Evolutionary conservation across 1,140 invertebrate species (phyloP).

Genomic region (Drosophila melanica): DNA sequence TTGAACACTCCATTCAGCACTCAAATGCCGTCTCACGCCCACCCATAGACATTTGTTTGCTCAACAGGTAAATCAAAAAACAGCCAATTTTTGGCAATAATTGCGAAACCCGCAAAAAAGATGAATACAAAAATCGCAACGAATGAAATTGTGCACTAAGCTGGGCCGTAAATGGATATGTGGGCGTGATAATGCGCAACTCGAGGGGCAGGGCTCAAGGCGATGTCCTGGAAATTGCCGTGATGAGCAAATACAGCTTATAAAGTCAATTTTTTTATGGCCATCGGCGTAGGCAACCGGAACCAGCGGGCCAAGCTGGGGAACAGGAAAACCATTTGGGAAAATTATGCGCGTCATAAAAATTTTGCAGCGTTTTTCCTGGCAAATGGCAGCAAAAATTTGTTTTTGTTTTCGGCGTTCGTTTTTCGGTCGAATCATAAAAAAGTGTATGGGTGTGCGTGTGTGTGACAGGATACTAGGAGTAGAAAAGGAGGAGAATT

Average conservation of each 20-base stretch:
- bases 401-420: slow-evolving; percentile 5
- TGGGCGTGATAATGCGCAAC: slow-evolving; percentile 61
- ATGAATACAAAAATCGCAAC: slow-evolving; percentile 19
- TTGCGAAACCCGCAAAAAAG: slow-evolving; percentile 53
- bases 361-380: slow-evolving; percentile 59
- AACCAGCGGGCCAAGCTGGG: slow-evolving; percentile 27
- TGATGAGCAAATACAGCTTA: slow-evolving; percentile 55
- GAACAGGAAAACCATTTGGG: slow-evolving; percentile 65
- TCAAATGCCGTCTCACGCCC: slow-evolving; percentile 1
- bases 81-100: slow-evolving; percentile 15
- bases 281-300: slow-evolving; percentile 61
- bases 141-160: slow-evolving; percentile 18
- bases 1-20: not conserved
- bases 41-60: not conserved
- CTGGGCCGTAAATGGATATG: slow-evolving; percentile 17
- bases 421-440: slow-evolving; percentile 71
- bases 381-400: slow-evolving; percentile 37
- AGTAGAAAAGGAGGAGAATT: slow-evolving; percentile 14
- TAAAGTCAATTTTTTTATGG: slow-evolving; percentile 80
- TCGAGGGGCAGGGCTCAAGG: not conserved
- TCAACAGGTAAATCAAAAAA: slow-evolving; percentile 43
- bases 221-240: slow-evolving; percentile 24
- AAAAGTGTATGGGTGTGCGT: slow-evolving; percentile 39
- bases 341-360: slow-evolving; percentile 75
- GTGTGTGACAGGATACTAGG: slow-evolving; percentile 35